Conservation (phyloP, 2,888 invertebrate genomes). For the Eupithecia pulchellata region DNA sequence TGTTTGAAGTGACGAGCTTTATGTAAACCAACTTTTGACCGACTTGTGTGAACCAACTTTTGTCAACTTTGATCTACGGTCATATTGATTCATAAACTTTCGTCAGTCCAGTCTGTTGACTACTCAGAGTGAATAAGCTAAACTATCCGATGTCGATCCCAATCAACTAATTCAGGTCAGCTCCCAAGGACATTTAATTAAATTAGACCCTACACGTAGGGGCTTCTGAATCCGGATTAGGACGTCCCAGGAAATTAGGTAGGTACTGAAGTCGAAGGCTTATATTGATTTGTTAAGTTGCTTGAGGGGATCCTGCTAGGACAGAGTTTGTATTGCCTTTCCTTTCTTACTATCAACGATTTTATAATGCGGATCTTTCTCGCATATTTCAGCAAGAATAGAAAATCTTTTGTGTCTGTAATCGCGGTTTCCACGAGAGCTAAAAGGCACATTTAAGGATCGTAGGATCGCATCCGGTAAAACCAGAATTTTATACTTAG, state of each 20-base stretch:
- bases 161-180: slow-evolving; percentile 45
- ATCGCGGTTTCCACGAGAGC: not conserved
- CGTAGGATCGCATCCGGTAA: not conserved
- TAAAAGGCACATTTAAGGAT: not conserved
- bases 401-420: not conserved
- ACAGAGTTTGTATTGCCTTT: not conserved
- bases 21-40: not conserved
- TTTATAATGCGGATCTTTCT: not conserved
- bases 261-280: slow-evolving; percentile 38
- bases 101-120: not conserved
- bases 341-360: not conserved
- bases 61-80: not conserved
- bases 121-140: slow-evolving; percentile 23
- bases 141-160: slow-evolving; percentile 26
- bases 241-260: slow-evolving; percentile 62
- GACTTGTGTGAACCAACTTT: not conserved
- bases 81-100: slow-evolving; percentile 15
- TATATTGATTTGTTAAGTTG: slow-evolving; percentile 16
- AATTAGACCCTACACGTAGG: slow-evolving; percentile 45
- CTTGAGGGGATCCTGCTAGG: not conserved
- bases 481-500: not conserved
- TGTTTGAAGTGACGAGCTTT: not conserved
- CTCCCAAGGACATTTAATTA: slow-evolving; percentile 41
- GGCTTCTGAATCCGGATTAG: slow-evolving; percentile 62
- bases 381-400: not conserved